phyloP scores from a whole-genome alignment of 2,113 vertebrate species.

The Salvator merianae region DNA sequence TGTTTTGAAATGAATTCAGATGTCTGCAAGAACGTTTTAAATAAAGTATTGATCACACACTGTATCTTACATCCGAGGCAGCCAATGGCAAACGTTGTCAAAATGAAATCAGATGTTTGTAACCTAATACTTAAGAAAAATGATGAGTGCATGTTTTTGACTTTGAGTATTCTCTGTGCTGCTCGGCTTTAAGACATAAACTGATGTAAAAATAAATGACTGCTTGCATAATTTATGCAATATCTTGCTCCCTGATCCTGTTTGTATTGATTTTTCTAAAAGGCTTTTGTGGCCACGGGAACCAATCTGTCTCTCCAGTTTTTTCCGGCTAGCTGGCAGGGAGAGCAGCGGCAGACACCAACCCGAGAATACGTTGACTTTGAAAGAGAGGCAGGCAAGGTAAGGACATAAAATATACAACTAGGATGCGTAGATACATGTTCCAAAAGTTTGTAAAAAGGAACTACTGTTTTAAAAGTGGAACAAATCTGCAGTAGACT shows the following conservation, averaged over 20 bases:
- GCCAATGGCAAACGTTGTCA: constrained; percentile 86
- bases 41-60: constrained; percentile 79
- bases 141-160: constrained; percentile 90
- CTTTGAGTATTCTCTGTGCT: constrained; percentile 78
- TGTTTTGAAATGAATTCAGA: constrained; percentile 71
- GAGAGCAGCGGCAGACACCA: constrained; percentile 95
- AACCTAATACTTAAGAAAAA: constrained; percentile 97
- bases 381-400: constrained; percentile 97
- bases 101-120: constrained; percentile 97
- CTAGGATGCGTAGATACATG: background rate
- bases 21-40: constrained; percentile 80
- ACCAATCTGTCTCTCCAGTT: constrained; percentile 99
- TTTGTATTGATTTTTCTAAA: constrained; percentile 98
- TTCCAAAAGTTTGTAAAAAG: background rate
- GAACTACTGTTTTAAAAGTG: rapidly evolving
- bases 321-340: constrained; percentile 97
- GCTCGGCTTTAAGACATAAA: constrained; percentile 81
- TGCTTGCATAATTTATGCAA: constrained; percentile 96
- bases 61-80: constrained; percentile 77
- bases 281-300: constrained; percentile 99
- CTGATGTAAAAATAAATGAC: constrained; percentile 91
- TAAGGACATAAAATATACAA: constrained; percentile 74
- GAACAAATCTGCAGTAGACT: rapidly evolving
- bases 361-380: constrained; percentile 98
- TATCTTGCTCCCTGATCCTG: constrained; percentile 91